Evolutionary conservation across 2,888 invertebrate genomes (phyloP).

Genomic region (Sphaeridia pumilis): DNA sequence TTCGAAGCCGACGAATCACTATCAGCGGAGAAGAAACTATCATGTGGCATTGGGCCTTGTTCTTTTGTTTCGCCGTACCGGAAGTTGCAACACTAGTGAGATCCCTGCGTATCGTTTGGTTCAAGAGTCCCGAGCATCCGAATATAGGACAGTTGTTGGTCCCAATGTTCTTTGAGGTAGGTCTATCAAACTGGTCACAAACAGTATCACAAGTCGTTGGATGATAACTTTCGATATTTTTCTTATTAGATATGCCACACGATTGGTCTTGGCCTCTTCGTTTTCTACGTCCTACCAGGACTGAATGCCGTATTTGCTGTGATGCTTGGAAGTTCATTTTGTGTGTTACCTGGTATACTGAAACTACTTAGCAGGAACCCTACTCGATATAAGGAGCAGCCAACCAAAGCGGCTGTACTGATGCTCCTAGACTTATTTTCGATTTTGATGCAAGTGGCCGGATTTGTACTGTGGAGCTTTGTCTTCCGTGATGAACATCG

Average conservation of each 20-base stretch:
- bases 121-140: constrained; percentile 35
- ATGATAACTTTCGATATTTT: background rate
- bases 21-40: constrained; percentile 35
- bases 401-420: background rate
- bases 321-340: constrained; percentile 43
- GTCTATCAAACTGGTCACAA: too few species aligned
- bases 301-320: constrained; percentile 43
- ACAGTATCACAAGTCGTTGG: too few species aligned
- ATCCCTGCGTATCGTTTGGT: constrained; percentile 36
- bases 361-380: constrained; percentile 29
- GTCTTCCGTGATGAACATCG: constrained; percentile 38
- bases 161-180: constrained; percentile 28
- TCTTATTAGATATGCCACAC: constrained; percentile 43
- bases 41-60: constrained; percentile 38
- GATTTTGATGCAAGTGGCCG: constrained; percentile 52
- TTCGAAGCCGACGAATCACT: constrained; percentile 17
- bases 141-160: constrained; percentile 18
- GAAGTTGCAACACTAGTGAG: constrained; percentile 37
- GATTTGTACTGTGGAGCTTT: constrained; percentile 58
- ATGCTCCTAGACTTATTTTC: constrained; percentile 48
- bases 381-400: background rate
- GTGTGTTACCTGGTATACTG: constrained; percentile 42
- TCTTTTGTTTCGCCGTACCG: constrained; percentile 37
- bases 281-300: constrained; percentile 43
- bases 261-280: constrained; percentile 43